These are phyloP conservation scores for Bubalus kerabau DNA, from an alignment of 2,113 vertebrate species.

Conservation along the genomic window DNA sequence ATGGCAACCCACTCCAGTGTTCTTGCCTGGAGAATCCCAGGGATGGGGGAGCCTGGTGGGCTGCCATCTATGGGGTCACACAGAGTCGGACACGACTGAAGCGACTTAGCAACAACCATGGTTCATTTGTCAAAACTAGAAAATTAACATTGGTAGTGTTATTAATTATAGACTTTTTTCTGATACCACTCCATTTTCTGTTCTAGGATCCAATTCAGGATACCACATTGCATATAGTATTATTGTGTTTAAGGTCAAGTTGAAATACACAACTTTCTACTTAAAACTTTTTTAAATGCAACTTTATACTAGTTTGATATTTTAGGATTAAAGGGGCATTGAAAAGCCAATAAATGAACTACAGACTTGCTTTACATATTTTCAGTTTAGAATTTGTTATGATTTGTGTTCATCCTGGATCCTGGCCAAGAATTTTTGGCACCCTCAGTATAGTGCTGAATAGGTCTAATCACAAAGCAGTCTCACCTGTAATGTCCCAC, in stretches of 20 bases:
- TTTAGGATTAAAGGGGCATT: conserved; percentile 18
- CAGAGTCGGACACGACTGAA: too few relatives aligned
- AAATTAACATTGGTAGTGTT: background rate
- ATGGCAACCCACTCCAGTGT: too few relatives aligned
- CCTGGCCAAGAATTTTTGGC: background rate
- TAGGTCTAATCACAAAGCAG: background rate
- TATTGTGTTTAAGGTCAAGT: background rate
- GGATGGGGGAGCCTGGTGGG: too few relatives aligned
- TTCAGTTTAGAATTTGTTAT: conserved; percentile 31
- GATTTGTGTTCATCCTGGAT: background rate
- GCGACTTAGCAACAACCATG: background rate
- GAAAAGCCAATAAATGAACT: background rate
- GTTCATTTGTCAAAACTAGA: background rate
- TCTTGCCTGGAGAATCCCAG: too few relatives aligned
- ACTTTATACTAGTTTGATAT: background rate
- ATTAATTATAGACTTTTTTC: background rate
- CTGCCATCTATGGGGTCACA: too few relatives aligned
- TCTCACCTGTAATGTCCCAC: background rate
- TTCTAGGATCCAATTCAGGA: background rate
- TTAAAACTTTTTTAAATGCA: background rate
- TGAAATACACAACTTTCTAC: background rate
- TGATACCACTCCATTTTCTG: background rate
- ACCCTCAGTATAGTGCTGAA: background rate
- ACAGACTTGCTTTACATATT: conserved; percentile 3
- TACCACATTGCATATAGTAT: background rate